A percentile compares a stretch with the other conserved stretches of the same genome.
phyloP scores from a whole-genome alignment of 1,140 invertebrate genomes.

The Dendroctonus valens region DNA sequence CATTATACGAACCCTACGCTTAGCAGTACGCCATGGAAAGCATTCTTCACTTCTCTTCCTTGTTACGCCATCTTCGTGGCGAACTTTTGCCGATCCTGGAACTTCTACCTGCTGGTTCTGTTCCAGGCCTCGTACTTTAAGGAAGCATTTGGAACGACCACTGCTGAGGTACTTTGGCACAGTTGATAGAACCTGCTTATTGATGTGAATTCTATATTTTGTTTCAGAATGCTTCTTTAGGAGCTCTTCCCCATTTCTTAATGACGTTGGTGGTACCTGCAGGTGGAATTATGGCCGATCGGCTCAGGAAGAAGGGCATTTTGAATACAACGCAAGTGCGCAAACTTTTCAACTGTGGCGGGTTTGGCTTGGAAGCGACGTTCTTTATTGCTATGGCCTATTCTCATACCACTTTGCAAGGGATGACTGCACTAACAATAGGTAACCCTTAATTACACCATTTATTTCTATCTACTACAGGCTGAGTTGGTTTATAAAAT shows the following conservation, averaged over 20 bases:
- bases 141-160: conserved; percentile 84
- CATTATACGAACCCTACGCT: conserved; percentile 73
- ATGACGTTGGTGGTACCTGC: conserved; percentile 98
- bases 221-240: conserved; percentile 89
- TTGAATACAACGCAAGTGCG: conserved; percentile 94
- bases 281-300: conserved; percentile 94
- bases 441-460: conserved; percentile 47
- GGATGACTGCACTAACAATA: conserved; percentile 85
- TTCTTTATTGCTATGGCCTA: conserved; percentile 96
- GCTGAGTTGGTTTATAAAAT: no score
- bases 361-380: conserved; percentile 94
- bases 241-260: conserved; percentile 93
- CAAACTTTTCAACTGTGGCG: conserved; percentile 94
- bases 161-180: conserved; percentile 71
- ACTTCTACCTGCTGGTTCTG: conserved; percentile 97
- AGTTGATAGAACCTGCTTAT: neutral
- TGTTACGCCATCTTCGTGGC: conserved; percentile 99
- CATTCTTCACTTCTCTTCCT: conserved; percentile 93
- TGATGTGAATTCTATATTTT: conserved; percentile 17
- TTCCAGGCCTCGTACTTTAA: conserved; percentile 95
- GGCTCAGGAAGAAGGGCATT: conserved; percentile 84
- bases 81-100: conserved; percentile 99
- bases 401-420: conserved; percentile 67
- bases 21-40: conserved; percentile 88
- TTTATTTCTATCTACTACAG: no score